Conservation (phyloP, 2,888 invertebrate species). For the Chloroclysta siterata region DNA sequence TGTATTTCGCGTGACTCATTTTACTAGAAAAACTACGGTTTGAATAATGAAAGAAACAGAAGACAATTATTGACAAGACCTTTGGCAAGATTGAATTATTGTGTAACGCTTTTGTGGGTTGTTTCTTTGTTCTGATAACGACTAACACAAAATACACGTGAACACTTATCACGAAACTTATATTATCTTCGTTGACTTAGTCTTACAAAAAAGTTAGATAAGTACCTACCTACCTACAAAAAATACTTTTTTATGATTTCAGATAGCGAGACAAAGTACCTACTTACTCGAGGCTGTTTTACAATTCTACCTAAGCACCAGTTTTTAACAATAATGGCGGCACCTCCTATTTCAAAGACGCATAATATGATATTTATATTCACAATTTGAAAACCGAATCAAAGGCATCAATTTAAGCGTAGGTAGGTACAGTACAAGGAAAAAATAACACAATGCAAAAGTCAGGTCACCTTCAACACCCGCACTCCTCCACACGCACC, state of each 20-base stretch:
- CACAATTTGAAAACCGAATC: background rate
- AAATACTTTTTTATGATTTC: background rate
- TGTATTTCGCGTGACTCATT: constrained; percentile 43
- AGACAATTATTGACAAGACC: constrained; percentile 31
- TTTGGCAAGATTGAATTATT: constrained; percentile 30
- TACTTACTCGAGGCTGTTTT: background rate
- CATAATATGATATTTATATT: background rate
- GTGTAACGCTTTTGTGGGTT: constrained; percentile 31
- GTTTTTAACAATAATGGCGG: background rate
- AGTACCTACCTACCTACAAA: background rate
- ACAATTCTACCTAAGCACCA: background rate
- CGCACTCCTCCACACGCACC: constrained; percentile 6
- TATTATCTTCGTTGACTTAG: background rate
- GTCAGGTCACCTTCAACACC: constrained; percentile 31
- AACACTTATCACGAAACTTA: background rate
- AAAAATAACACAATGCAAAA: constrained; percentile 1
- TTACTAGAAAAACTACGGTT: constrained; percentile 36
- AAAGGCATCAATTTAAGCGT: background rate
- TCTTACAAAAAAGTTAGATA: background rate
- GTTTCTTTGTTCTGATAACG: constrained; percentile 37
- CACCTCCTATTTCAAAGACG: too few relatives aligned
- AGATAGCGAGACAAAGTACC: background rate
- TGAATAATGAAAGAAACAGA: constrained; percentile 35
- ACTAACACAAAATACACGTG: constrained; percentile 19
- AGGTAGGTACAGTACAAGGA: constrained; percentile 16